These are phyloP conservation scores for Amblyraja radiata DNA, from an alignment of 2,797 vertebrate species.

Conservation along the genomic window DNA sequence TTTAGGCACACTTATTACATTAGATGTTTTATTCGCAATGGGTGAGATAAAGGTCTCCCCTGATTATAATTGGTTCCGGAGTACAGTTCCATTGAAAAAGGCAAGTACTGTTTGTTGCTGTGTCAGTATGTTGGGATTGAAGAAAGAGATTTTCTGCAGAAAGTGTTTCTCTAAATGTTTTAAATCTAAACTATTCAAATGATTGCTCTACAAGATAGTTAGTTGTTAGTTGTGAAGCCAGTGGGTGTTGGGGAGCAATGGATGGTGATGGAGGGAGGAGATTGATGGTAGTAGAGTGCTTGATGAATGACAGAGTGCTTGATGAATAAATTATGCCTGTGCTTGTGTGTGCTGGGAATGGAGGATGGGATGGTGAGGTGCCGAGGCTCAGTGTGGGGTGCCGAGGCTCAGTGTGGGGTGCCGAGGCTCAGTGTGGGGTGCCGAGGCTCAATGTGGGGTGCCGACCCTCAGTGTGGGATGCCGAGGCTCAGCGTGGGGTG, in stretches of 20 bases:
- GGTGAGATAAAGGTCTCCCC: constrained; percentile 97
- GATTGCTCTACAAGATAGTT: neutral
- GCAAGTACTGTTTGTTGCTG: constrained; percentile 56
- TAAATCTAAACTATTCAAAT: neutral
- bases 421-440: too few species aligned
- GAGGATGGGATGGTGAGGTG: too few species aligned
- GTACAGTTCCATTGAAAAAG: constrained; percentile 92
- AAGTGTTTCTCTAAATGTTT: neutral
- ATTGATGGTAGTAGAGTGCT: too few species aligned
- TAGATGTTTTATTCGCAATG: constrained; percentile 55
- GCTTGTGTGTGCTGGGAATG: too few species aligned
- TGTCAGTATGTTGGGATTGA: neutral
- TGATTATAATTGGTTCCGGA: constrained; percentile 98
- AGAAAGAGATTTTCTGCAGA: neutral
- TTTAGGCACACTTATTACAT: neutral
- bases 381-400: too few species aligned
- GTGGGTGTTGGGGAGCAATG: too few species aligned
- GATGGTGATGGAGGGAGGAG: too few species aligned
- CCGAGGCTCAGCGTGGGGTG: neutral
- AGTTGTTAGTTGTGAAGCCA: neutral
- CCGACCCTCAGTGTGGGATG: neutral
- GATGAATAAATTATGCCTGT: too few species aligned
- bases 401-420: too few species aligned
- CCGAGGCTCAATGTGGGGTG: neutral
- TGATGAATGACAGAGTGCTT: too few species aligned